phyloP scores from a whole-genome alignment of 2,113 vertebrate species.

The Lota lota region DNA sequence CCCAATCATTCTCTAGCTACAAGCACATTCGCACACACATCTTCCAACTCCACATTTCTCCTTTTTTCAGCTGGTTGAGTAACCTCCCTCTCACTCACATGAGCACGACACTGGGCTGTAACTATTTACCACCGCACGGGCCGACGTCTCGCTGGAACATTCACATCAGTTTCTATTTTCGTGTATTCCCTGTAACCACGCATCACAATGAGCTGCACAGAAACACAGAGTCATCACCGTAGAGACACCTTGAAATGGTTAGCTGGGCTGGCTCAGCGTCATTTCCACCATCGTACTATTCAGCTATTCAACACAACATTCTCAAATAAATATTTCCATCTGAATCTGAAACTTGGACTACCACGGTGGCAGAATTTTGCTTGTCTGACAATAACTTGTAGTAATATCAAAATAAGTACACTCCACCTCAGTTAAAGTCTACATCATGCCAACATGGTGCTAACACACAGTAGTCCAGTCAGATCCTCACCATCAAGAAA shows the following conservation, averaged over 20 bases:
- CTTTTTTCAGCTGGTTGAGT: no score
- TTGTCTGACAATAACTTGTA: no score
- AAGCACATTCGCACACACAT: neutral
- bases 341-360: no score
- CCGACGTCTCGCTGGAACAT: constrained; percentile 24
- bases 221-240: neutral
- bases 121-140: neutral
- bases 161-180: constrained; percentile 17
- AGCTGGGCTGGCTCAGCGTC: neutral
- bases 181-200: neutral
- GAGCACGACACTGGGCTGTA: neutral
- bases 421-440: no score
- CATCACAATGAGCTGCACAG: neutral
- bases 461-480: no score
- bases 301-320: neutral
- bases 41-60: no score
- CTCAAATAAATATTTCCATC: neutral
- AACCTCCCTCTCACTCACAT: neutral
- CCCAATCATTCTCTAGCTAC: neutral
- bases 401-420: no score
- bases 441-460: no score
- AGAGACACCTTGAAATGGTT: neutral
- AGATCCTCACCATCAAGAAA: no score
- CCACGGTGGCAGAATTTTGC: no score
- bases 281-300: neutral